Conservation (phyloP, 2,113 vertebrate species). For the Boulengerochromis microlepis region DNA sequence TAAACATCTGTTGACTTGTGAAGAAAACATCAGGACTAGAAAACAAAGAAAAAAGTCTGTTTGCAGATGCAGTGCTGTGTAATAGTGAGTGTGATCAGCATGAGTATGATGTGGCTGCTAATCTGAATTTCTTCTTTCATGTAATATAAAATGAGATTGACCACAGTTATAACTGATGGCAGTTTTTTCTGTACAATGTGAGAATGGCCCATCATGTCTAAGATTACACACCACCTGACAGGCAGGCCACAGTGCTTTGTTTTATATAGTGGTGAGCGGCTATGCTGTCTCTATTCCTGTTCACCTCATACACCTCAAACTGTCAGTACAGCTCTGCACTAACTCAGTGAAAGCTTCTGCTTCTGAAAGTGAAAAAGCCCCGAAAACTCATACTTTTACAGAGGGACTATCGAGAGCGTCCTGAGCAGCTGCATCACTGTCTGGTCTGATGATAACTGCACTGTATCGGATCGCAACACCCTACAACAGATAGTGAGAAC, state of each 20-base stretch:
- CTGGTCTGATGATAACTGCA: not conserved
- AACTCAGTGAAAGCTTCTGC: not conserved
- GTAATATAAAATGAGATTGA: not conserved
- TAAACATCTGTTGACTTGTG: not conserved
- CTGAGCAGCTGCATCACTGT: not conserved
- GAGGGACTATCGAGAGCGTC: not conserved
- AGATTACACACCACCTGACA: not conserved
- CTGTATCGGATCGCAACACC: not conserved
- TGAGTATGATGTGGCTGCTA: not conserved
- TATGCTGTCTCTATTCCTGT: not conserved
- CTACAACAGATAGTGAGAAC: not conserved
- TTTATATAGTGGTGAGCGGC: not conserved
- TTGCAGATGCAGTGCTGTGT: not conserved
- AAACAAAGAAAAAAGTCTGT: not conserved
- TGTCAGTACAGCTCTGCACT: not conserved
- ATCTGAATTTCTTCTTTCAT: not conserved
- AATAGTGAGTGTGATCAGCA: not conserved
- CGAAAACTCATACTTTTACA: not conserved
- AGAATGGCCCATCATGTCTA: not conserved
- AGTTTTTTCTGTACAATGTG: not conserved
- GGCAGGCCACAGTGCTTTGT: not conserved
- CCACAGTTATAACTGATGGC: accelerated
- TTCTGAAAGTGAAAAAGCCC: not conserved
- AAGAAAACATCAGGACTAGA: not conserved
- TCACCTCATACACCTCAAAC: not conserved